phyloP scores from a whole-genome alignment of 2,888 invertebrate genomes.

The Drosophila fungiperda region DNA sequence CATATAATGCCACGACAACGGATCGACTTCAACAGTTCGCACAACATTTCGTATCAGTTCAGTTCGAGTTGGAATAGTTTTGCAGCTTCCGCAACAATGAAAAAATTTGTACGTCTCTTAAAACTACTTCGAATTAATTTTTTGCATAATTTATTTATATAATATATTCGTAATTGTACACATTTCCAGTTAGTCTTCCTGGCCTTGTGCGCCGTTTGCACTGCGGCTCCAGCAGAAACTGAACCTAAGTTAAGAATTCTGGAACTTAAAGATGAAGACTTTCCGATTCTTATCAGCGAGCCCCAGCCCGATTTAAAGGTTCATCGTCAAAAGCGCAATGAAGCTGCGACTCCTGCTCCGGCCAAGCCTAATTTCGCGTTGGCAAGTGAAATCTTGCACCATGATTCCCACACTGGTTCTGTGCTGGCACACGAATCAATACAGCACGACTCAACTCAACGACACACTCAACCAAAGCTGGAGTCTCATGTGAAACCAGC shows the following conservation, averaged over 20 bases:
- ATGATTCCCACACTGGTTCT: conserved; percentile 7
- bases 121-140: neutral
- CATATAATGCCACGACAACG: conserved; percentile 54
- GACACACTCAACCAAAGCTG: conserved; percentile 5
- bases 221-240: conserved; percentile 69
- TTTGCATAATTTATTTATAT: neutral
- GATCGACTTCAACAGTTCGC: conserved; percentile 45
- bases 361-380: conserved; percentile 21
- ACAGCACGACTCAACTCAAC: conserved; percentile 21
- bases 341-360: neutral
- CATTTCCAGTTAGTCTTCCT: conserved; percentile 68
- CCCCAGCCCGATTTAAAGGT: conserved; percentile 59
- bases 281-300: conserved; percentile 44
- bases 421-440: conserved; percentile 7
- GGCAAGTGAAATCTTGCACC: conserved; percentile 14
- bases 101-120: conserved; percentile 50
- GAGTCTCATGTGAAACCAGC: conserved; percentile 13
- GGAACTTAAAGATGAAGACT: no score
- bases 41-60: conserved; percentile 35
- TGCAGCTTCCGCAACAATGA: conserved; percentile 26
- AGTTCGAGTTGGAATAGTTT: conserved; percentile 10
- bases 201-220: conserved; percentile 63
- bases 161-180: neutral
- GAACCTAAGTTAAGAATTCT: conserved; percentile 29
- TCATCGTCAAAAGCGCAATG: conserved; percentile 63